Percentiles rank a stretch among this genome's conserved stretches.
Conservation (phyloP, 1,140 invertebrate genomes). For the Octopus sinensis region DNA sequence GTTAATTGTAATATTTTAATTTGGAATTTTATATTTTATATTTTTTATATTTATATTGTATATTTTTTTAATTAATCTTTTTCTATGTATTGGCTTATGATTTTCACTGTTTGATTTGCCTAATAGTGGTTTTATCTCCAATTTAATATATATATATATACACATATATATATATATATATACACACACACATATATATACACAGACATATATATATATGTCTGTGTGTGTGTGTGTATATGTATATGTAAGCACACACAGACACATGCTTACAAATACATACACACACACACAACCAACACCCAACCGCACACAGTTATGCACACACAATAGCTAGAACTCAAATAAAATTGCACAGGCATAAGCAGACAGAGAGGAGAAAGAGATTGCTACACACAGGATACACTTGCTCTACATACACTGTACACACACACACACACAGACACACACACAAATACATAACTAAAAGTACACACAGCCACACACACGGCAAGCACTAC, state of each 20-base stretch:
- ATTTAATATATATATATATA: background rate
- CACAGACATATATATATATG: background rate
- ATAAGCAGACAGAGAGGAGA: background rate
- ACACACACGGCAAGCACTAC: background rate
- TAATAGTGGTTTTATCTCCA: background rate
- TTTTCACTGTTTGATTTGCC: too few relatives aligned
- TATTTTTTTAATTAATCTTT: too few relatives aligned
- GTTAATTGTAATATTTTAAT: too few relatives aligned
- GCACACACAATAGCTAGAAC: background rate
- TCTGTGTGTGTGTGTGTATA: background rate
- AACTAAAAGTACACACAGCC: background rate
- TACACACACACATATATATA: background rate
- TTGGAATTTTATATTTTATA: too few relatives aligned
- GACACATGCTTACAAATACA: background rate
- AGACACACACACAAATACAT: background rate
- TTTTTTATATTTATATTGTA: too few relatives aligned
- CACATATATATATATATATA: background rate
- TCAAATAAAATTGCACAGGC: background rate
- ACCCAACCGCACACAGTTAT: background rate
- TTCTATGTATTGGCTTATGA: too few relatives aligned
- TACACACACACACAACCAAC: background rate
- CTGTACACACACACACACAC: background rate
- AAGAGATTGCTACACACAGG: background rate
- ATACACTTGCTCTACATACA: background rate
- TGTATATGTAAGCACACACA: background rate